phyloP scores from a whole-genome alignment of 1,140 invertebrate species.

The Psix sp. region DNA sequence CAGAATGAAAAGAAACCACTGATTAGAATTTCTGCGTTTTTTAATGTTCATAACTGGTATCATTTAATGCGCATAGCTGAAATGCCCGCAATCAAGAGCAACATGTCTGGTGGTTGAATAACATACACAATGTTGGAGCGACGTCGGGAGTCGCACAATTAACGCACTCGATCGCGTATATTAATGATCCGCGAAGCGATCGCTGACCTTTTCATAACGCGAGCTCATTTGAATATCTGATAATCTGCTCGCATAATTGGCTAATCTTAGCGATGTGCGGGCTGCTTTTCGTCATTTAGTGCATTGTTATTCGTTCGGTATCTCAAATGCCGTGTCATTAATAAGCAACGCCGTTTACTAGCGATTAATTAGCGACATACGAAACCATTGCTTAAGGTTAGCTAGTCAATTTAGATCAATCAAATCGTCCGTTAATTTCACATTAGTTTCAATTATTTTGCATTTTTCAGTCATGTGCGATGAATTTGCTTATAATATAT shows the following conservation, averaged over 20 bases:
- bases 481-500: too few species aligned
- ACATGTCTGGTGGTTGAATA: slow-evolving; percentile 21
- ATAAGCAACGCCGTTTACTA: not conserved
- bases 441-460: too few species aligned
- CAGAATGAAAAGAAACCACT: too few species aligned
- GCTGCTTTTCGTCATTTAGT: slow-evolving; percentile 17
- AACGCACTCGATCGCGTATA: slow-evolving; percentile 27
- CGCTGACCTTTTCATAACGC: slow-evolving; percentile 40
- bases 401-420: too few species aligned
- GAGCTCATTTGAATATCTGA: slow-evolving; percentile 34
- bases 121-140: slow-evolving; percentile 10
- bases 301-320: slow-evolving; percentile 15
- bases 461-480: too few species aligned
- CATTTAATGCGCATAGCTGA: slow-evolving; percentile 5
- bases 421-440: too few species aligned
- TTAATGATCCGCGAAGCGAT: slow-evolving; percentile 36
- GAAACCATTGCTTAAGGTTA: not conserved
- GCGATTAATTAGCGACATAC: slow-evolving; percentile 4
- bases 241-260: slow-evolving; percentile 28
- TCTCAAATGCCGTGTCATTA: too few species aligned
- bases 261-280: slow-evolving; percentile 13
- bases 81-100: slow-evolving; percentile 24
- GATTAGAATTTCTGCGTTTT: slow-evolving; percentile 2
- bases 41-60: slow-evolving; percentile 6
- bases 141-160: slow-evolving; percentile 22